A percentile compares a stretch with the other conserved stretches of the same genome.
Evolutionary conservation across 2,113 vertebrate species (phyloP).

Genomic region (Oreotrochilus melanogaster): DNA sequence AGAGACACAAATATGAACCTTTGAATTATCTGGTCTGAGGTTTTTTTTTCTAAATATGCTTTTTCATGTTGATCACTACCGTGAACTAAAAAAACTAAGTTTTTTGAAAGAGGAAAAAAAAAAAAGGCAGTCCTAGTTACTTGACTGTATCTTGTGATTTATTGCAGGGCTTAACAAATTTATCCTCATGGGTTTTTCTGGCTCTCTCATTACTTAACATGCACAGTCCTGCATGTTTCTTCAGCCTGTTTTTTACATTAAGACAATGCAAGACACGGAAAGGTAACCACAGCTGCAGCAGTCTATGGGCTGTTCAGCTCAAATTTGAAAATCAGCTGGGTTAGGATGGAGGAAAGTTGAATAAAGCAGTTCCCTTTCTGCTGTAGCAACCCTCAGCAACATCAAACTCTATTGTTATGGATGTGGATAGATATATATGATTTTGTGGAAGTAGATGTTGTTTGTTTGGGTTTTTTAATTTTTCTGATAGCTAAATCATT

Average conservation of each 20-base stretch:
- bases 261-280: neutral
- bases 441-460: neutral
- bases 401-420: neutral
- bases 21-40: neutral
- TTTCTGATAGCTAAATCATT: neutral
- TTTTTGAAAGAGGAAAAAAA: rapidly evolving
- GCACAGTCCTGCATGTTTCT: neutral
- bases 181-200: neutral
- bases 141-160: neutral
- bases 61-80: neutral
- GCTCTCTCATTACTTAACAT: neutral
- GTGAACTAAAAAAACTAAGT: neutral
- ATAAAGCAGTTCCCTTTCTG: neutral
- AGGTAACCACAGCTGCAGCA: neutral
- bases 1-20: neutral
- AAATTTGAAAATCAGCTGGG: neutral
- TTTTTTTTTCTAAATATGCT: neutral
- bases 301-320: neutral
- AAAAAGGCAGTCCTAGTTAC: neutral
- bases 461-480: neutral
- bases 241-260: neutral
- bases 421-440: neutral
- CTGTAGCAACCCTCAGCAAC: neutral
- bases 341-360: neutral
- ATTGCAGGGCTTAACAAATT: neutral